Conservation (phyloP, 2,113 vertebrate genomes). For the Apodemus speciosus region DNA sequence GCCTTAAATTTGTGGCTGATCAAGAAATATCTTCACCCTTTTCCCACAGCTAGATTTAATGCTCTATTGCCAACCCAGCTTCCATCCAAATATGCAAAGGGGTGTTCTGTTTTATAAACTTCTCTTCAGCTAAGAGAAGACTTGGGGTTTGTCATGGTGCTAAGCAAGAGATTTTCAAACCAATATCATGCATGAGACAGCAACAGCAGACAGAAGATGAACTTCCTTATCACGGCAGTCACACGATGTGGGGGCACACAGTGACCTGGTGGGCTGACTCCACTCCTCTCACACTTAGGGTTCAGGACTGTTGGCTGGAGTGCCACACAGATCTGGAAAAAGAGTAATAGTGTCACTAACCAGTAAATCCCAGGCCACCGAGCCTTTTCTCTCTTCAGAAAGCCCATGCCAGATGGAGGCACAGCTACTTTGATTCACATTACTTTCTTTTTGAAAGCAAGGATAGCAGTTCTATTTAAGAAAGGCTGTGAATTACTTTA, state of each 20-base stretch:
- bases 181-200: constrained; percentile 1
- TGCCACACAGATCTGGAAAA: constrained; percentile 50
- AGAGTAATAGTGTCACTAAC: constrained; percentile 51
- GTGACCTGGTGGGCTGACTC: constrained; percentile 7
- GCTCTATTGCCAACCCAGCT: neutral
- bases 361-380: neutral
- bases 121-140: neutral
- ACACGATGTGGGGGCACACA: neutral
- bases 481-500: too few species aligned
- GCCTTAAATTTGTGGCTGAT: neutral
- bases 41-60: neutral
- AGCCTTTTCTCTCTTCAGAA: neutral
- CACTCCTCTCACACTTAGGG: constrained; percentile 16
- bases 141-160: neutral
- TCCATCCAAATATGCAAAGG: constrained; percentile 16
- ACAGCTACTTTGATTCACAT: too few species aligned
- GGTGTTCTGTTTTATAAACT: neutral
- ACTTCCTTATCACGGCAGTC: neutral
- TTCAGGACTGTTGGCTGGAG: neutral
- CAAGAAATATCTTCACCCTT: neutral
- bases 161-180: neutral
- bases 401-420: neutral
- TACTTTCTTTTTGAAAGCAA: too few species aligned
- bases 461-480: too few species aligned
- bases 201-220: fast-evolving